Conservation (phyloP, 2,888 invertebrate genomes). For the Cenopis cana region DNA sequence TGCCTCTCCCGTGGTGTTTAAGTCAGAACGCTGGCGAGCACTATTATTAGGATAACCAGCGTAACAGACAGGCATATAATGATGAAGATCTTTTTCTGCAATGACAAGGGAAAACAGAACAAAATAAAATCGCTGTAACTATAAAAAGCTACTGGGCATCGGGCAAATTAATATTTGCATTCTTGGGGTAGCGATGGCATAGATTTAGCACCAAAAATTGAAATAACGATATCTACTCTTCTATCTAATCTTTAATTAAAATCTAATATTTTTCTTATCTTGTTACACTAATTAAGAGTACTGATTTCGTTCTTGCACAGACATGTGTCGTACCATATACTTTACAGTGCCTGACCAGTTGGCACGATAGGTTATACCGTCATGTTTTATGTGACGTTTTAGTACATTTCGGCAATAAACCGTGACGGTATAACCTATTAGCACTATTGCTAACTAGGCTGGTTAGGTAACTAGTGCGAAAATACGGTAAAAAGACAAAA, state of each 20-base stretch:
- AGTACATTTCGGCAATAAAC: too few species aligned
- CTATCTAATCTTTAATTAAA: background rate
- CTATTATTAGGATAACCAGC: constrained; percentile 90
- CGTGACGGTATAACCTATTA: too few species aligned
- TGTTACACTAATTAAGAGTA: background rate
- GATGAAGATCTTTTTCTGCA: constrained; percentile 96
- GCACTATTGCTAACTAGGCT: too few species aligned
- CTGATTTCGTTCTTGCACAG: background rate
- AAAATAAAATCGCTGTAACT: constrained; percentile 71
- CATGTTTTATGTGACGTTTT: too few species aligned
- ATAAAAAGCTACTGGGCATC: constrained; percentile 41
- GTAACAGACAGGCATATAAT: constrained; percentile 92
- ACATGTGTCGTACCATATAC: background rate
- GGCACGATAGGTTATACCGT: too few species aligned
- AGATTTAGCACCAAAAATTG: background rate
- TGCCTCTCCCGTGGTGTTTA: constrained; percentile 57
- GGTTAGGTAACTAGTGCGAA: background rate
- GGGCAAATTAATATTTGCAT: constrained; percentile 23
- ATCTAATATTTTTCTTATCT: too few species aligned
- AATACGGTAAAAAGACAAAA: background rate
- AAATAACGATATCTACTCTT: background rate
- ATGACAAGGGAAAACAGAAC: constrained; percentile 85
- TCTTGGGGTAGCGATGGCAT: background rate
- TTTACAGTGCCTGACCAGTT: too few species aligned
- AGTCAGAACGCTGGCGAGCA: constrained; percentile 81